Conservation (phyloP, 2,888 invertebrate genomes). For the Caenorhabditis sp. region DNA sequence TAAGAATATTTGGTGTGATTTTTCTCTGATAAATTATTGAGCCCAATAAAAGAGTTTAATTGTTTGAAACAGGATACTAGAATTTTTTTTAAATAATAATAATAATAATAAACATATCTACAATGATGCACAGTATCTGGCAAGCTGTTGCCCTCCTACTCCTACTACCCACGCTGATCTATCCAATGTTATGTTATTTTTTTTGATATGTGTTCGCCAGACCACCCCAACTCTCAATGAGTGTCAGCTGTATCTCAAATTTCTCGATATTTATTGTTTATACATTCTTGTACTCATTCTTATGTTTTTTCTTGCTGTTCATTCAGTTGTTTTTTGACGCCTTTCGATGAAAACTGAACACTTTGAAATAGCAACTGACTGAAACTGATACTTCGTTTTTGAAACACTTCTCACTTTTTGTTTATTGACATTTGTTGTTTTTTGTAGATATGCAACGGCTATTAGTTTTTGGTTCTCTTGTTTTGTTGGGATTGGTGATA, state of each 20-base stretch:
- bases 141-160: not conserved
- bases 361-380: not conserved
- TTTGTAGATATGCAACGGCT: not conserved
- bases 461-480: not conserved
- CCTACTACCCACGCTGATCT: not conserved
- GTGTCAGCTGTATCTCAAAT: not conserved
- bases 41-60: too few species aligned
- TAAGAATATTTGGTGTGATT: too few species aligned
- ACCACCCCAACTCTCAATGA: not conserved
- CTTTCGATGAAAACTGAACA: not conserved
- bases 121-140: not conserved
- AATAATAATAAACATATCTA: not conserved
- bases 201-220: not conserved
- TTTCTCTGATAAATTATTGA: too few species aligned
- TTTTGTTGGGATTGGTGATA: not conserved
- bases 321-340: not conserved
- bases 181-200: not conserved
- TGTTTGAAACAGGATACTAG: too few species aligned
- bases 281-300: not conserved
- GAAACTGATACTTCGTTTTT: not conserved
- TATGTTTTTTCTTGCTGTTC: not conserved
- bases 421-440: not conserved
- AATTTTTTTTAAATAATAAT: too few species aligned
- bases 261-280: not conserved
- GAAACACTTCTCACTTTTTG: conserved; percentile 1